phyloP scores from a whole-genome alignment of 2,797 vertebrate species.

The Tarsius wallacei region DNA sequence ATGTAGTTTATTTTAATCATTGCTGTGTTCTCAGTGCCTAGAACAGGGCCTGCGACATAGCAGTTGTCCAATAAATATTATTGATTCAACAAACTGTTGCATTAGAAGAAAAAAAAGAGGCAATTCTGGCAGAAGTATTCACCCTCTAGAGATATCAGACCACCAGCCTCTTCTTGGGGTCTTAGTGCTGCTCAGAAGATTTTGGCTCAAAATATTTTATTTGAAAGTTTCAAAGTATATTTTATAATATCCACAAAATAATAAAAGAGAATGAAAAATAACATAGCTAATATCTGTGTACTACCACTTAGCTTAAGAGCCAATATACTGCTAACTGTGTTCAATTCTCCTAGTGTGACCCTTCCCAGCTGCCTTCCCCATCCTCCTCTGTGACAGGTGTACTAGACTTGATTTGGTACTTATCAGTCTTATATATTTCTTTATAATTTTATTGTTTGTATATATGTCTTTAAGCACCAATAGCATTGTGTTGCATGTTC shows the following conservation, averaged over 20 bases:
- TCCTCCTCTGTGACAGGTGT: background rate
- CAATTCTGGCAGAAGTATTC: background rate
- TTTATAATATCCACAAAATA: background rate
- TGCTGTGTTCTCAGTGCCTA: background rate
- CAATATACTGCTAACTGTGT: background rate
- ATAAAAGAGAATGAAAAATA: constrained; percentile 38
- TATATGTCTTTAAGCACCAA: background rate
- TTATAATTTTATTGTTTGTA: background rate
- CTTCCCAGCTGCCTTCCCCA: background rate
- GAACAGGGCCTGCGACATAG: background rate
- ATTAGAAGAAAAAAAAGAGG: background rate
- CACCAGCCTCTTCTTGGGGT: background rate
- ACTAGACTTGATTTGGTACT: background rate
- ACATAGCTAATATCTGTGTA: background rate
- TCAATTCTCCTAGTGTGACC: background rate
- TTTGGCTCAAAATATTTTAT: constrained; percentile 25
- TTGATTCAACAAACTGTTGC: background rate
- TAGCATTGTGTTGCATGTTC: background rate
- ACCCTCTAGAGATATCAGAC: background rate
- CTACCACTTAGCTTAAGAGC: background rate
- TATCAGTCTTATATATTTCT: background rate
- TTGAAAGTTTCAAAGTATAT: background rate
- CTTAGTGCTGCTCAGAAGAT: background rate
- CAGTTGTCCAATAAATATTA: background rate
- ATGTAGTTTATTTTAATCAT: background rate